phyloP scores from a whole-genome alignment of 2,113 vertebrate genomes.

The Thinocorus orbignyianus region DNA sequence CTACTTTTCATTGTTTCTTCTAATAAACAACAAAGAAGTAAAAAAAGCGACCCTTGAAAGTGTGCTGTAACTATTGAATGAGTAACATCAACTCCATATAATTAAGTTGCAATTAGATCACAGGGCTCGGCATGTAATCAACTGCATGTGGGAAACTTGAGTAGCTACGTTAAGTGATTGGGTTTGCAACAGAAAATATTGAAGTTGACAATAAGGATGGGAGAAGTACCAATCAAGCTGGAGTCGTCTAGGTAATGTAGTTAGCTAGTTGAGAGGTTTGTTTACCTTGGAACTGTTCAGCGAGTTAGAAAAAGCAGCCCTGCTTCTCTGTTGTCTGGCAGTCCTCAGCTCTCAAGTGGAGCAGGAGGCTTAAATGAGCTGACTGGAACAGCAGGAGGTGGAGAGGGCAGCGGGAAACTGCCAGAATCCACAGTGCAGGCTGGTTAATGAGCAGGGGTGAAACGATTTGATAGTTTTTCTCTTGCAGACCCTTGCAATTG shows the following conservation, averaged over 20 bases:
- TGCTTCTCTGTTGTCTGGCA: not conserved
- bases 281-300: not conserved
- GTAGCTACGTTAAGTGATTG: not conserved
- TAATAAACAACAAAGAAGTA: not conserved
- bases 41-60: not conserved
- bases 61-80: not conserved
- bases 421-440: not conserved
- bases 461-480: not conserved
- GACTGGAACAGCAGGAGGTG: not conserved
- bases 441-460: not conserved
- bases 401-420: not conserved
- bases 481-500: not conserved
- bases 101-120: slow-evolving; percentile 19
- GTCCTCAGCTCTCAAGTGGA: not conserved
- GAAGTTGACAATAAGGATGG: not conserved
- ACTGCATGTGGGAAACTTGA: not conserved
- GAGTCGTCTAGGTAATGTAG: not conserved
- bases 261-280: not conserved
- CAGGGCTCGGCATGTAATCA: not conserved
- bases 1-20: not conserved
- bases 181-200: slow-evolving; percentile 1
- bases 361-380: not conserved
- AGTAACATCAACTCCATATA: not conserved
- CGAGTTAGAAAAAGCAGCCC: not conserved
- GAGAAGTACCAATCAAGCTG: not conserved